Conservation (phyloP, 2,113 vertebrate species). For the Phycodurus eques region DNA sequence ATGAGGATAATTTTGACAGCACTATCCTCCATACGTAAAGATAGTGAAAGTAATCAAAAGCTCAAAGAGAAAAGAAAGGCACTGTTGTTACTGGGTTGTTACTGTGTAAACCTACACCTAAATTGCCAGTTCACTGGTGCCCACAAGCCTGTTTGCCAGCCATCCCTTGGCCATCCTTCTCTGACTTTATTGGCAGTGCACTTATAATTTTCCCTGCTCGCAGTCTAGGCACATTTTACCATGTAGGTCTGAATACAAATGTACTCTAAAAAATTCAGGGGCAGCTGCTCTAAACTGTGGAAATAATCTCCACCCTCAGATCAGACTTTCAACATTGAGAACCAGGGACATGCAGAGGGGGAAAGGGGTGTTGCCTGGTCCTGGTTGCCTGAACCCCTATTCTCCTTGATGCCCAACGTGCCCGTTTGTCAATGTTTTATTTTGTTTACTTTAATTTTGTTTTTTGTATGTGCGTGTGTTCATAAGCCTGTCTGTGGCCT, state of each 20-base stretch:
- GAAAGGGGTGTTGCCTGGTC: too few species aligned
- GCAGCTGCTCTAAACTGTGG: not conserved
- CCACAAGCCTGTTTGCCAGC: not conserved
- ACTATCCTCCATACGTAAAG: not conserved
- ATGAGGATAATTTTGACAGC: not conserved
- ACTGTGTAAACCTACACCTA: not conserved
- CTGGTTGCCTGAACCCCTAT: too few species aligned
- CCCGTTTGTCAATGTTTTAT: too few species aligned
- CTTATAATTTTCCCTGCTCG: conserved; percentile 1
- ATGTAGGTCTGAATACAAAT: conserved; percentile 7
- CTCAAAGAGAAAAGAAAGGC: not conserved
- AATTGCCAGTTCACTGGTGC: not conserved
- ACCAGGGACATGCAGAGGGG: not conserved
- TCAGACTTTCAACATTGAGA: not conserved
- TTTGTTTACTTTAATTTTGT: too few species aligned
- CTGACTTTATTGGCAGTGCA: not conserved
- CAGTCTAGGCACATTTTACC: not conserved
- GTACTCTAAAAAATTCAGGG: not conserved
- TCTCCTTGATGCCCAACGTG: too few species aligned
- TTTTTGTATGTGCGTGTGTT: too few species aligned
- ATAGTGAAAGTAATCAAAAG: not conserved
- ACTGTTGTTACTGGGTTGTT: not conserved
- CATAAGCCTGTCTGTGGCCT: too few species aligned
- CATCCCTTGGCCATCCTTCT: not conserved
- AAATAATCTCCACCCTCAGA: not conserved